A percentile compares a stretch with the other conserved stretches of the same genome.
phyloP scores from a whole-genome alignment of 2,888 invertebrate species.

The Noctua janthina region DNA sequence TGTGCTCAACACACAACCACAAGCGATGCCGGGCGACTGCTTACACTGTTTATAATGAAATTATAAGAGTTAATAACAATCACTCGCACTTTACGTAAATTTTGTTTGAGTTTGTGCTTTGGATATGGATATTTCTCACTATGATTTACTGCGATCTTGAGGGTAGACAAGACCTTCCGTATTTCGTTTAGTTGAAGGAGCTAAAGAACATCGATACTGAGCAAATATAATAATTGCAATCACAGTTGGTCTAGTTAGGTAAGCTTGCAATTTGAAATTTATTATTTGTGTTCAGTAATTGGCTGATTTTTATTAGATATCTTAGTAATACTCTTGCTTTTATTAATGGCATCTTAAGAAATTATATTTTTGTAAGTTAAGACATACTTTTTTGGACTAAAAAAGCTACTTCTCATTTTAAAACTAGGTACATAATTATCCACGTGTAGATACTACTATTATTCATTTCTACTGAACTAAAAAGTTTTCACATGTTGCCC shows the following conservation, averaged over 20 bases:
- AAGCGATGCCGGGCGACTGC: conserved; percentile 66
- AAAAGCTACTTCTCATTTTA: no score
- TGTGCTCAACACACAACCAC: conserved; percentile 73
- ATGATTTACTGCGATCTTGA: background rate
- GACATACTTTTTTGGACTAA: no score
- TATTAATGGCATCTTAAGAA: background rate
- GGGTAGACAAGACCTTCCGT: background rate
- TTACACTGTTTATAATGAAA: conserved; percentile 60
- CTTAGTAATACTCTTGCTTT: background rate
- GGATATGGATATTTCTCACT: no score
- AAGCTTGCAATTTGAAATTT: background rate
- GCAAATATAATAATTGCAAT: background rate
- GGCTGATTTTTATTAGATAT: background rate
- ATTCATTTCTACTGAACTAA: no score
- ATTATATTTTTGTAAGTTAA: no score
- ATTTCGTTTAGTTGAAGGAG: no score
- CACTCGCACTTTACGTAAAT: conserved; percentile 56
- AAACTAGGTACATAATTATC: no score
- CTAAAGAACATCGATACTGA: background rate
- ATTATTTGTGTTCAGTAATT: background rate
- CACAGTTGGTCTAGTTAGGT: background rate
- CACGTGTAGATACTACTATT: no score
- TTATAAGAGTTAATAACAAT: conserved; percentile 65
- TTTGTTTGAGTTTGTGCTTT: background rate
- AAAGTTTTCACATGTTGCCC: no score